A percentile compares a stretch with the other conserved stretches of the same genome.
Conservation (phyloP, 92 coral and sea anemone genomes). For the Paramuricea clavata region DNA sequence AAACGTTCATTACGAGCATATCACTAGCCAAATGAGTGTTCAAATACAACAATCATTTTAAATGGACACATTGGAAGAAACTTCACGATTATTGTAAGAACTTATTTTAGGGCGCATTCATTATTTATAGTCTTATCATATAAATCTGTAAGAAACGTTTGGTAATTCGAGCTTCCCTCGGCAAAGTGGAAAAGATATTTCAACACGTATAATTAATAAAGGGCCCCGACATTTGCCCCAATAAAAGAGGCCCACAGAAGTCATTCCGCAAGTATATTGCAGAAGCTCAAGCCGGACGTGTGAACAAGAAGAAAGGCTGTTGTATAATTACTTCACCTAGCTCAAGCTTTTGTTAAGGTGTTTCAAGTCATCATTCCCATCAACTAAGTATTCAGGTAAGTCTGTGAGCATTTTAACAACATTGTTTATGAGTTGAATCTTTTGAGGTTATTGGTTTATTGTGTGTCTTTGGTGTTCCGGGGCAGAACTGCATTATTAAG, state of each 20-base stretch:
- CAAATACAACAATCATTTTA: background rate
- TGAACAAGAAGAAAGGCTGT: background rate
- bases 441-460: background rate
- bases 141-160: constrained; percentile 25
- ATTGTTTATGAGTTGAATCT: background rate
- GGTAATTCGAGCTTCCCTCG: constrained; percentile 37
- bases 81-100: background rate
- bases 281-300: constrained; percentile 15
- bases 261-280: constrained; percentile 17
- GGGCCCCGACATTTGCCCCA: constrained; percentile 23
- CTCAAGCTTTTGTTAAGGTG: background rate
- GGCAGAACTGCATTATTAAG: constrained; percentile 22
- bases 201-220: constrained; percentile 50
- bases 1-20: constrained; percentile 7
- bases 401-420: background rate
- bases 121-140: constrained; percentile 38
- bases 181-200: constrained; percentile 37
- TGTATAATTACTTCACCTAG: background rate
- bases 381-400: background rate
- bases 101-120: constrained; percentile 4
- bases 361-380: background rate
- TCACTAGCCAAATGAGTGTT: background rate
- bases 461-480: constrained; percentile 16
- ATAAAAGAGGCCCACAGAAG: constrained; percentile 36
- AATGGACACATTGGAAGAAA: background rate